These are phyloP conservation scores for Diaprepes abbreviatus DNA, from an alignment of 2,888 invertebrate genomes.

Conservation along the genomic window DNA sequence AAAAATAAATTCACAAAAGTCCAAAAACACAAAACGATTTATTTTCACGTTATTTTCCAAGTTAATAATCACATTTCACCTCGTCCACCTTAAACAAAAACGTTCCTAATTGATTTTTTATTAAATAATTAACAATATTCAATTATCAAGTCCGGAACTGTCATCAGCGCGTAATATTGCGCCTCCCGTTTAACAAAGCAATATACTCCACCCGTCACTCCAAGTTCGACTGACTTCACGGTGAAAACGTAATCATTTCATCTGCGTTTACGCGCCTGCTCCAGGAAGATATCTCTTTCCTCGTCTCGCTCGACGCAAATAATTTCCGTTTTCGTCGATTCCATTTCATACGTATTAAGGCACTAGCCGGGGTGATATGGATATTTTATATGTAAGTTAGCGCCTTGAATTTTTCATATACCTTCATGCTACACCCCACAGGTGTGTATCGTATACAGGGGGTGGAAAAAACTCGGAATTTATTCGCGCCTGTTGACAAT, in stretches of 20 bases:
- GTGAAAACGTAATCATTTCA: constrained; percentile 40
- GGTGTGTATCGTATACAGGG: constrained; percentile 25
- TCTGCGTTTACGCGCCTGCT: constrained; percentile 34
- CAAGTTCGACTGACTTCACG: constrained; percentile 34
- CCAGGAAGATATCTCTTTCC: constrained; percentile 18
- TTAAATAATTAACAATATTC: not conserved
- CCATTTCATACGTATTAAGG: constrained; percentile 36
- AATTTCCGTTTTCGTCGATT: not conserved
- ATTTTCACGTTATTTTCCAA: not conserved
- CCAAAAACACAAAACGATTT: not conserved
- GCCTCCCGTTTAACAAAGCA: constrained; percentile 4
- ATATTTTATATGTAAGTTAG: constrained; percentile 49
- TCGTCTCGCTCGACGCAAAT: constrained; percentile 2
- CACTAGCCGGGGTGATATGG: constrained; percentile 45
- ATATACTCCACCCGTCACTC: constrained; percentile 20
- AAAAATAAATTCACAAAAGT: not conserved
- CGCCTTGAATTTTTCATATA: constrained; percentile 48
- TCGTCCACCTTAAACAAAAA: not conserved
- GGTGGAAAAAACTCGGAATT: not conserved
- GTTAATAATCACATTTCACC: not conserved
- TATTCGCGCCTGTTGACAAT: no score
- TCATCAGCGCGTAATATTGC: constrained; percentile 34
- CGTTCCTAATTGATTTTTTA: not conserved
- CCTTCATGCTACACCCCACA: constrained; percentile 30
- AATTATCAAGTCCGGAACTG: not conserved